Evolutionary conservation across 2,797 vertebrate species (phyloP).

Genomic region (Helicolenus hilgendorfi): DNA sequence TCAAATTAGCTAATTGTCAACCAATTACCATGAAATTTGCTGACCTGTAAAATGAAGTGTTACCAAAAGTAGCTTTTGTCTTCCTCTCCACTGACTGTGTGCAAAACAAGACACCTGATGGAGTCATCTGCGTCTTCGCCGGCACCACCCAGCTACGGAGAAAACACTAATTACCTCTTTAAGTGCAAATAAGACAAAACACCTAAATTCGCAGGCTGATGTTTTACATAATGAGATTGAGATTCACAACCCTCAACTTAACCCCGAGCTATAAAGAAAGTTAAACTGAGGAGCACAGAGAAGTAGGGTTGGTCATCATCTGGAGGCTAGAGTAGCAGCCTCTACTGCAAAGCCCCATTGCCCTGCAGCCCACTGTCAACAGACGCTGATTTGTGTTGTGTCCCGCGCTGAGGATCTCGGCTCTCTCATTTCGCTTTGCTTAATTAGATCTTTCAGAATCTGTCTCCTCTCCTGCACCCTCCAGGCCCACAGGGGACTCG

Average conservation of each 20-base stretch:
- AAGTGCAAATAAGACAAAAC: constrained; percentile 53
- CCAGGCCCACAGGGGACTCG: constrained; percentile 48
- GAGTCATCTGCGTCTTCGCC: constrained; percentile 3
- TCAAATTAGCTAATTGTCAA: too few species aligned
- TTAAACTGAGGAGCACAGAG: constrained; percentile 46
- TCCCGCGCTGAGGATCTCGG: constrained; percentile 52
- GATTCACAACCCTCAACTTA: constrained; percentile 51
- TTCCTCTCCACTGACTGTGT: neutral
- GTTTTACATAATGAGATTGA: constrained; percentile 62
- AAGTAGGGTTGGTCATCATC: constrained; percentile 50
- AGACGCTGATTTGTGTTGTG: constrained; percentile 76
- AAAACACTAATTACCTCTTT: constrained; percentile 58
- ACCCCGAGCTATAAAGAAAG: constrained; percentile 35
- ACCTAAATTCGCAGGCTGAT: constrained; percentile 32
- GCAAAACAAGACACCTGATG: constrained; percentile 26
- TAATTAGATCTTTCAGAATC: constrained; percentile 82
- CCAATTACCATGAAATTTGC: too few species aligned
- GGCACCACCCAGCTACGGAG: neutral
- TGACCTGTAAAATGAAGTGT: too few species aligned
- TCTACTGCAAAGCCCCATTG: constrained; percentile 55
- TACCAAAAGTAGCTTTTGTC: neutral
- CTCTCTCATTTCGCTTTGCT: constrained; percentile 71
- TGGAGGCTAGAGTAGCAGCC: constrained; percentile 41
- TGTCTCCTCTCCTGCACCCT: constrained; percentile 60
- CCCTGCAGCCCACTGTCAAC: constrained; percentile 65